These are phyloP conservation scores for Australoheros scitulus DNA, from an alignment of 2,113 vertebrate genomes.

Conservation along the genomic window DNA sequence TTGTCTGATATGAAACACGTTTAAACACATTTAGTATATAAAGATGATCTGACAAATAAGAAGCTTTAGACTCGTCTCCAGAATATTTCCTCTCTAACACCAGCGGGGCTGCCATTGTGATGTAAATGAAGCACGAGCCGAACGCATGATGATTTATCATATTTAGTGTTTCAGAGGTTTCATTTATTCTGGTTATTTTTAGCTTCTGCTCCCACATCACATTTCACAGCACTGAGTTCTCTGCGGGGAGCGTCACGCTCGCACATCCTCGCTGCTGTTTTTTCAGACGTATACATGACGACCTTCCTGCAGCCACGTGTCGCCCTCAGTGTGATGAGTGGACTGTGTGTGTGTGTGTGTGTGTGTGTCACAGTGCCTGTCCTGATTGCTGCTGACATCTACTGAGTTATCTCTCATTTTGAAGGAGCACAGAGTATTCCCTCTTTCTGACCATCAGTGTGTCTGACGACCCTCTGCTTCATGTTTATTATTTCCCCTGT, in stretches of 20 bases:
- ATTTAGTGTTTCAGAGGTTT: conserved; percentile 1
- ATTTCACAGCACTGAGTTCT: neutral
- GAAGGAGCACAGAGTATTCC: neutral
- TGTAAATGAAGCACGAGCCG: neutral
- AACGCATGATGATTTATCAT: neutral
- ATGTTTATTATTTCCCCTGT: neutral
- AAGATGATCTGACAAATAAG: neutral
- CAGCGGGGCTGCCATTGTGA: neutral
- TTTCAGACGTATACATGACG: neutral
- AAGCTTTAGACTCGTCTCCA: neutral
- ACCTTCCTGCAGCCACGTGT: conserved; percentile 12
- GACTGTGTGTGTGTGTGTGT: neutral
- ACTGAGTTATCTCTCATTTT: conserved; percentile 1
- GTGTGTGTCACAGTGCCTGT: neutral
- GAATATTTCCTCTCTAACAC: neutral
- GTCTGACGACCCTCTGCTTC: neutral
- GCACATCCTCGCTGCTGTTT: neutral
- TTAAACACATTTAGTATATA: conserved; percentile 1
- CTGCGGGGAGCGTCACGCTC: neutral
- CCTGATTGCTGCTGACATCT: conserved; percentile 41
- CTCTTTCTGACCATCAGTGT: neutral
- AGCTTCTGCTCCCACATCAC: conserved; percentile 3
- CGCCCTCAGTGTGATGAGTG: neutral
- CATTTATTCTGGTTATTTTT: conserved; percentile 4
- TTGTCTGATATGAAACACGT: neutral